Evolutionary conservation across 2,888 invertebrate genomes (phyloP), one percentile per base, ranked within the genome.

Genomic region (Phalangium opilio): DNA sequence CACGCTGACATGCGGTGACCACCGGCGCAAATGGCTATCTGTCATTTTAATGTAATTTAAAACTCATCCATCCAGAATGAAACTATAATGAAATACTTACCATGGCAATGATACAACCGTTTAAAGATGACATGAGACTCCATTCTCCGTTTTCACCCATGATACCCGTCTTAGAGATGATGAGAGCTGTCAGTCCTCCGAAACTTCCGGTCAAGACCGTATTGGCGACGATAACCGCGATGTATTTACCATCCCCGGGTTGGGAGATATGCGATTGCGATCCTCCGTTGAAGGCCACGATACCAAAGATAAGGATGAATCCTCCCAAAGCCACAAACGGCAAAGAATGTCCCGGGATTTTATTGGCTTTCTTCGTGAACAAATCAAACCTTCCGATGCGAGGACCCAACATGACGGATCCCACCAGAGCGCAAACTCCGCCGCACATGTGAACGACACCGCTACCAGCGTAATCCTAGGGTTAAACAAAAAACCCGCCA

Each of bases 271-370:
- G 56, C 1, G 59, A 56, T 53, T 60, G 59, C 1, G 62, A 63
- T 10, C 63, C 68, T 35, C 66, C 68, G 53, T 68, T 68, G 57
- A 68, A 69, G n/a, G 68, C 68, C 50, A 68, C 55, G 57, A 68
- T 69, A 11, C 68, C 67, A 52, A 67, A 67, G 54, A 68, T 60
- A 18, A 69, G 60, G 47, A 69, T 64, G 57, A 68, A 68, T 3
- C 66, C 67, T 7, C 68, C 68, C 44, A 68, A 50, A 34, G 65
- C 63, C 8, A 66, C 63, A 49, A 67, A 60, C 19, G 41, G 41
- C 20, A 41, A 17, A 21, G 41, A 41, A 5, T 41, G 41, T 14
- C 41, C 41, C 7, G 33, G 41, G 12, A 42, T 41, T 11, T 41
- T 18, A 10, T 20, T 20, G 18, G 41, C 11, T 21, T 14, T 19